Conservation (phyloP, 2,888 invertebrate genomes). For the Argyresthia albistria region DNA sequence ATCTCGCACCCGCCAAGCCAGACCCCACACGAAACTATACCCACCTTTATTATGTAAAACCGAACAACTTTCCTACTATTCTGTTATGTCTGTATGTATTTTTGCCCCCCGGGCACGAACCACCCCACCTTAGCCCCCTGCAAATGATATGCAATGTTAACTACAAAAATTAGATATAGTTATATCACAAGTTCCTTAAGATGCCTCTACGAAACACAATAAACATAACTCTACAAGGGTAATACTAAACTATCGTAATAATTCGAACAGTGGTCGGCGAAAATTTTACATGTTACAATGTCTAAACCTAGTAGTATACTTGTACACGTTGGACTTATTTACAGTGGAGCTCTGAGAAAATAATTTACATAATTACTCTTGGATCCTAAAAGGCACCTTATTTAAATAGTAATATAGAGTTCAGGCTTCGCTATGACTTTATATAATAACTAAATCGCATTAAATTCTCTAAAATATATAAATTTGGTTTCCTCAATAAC, state of each 20-base stretch:
- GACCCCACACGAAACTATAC: conserved; percentile 50
- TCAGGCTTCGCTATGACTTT: conserved; percentile 69
- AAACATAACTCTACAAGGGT: conserved; percentile 52
- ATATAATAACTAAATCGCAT: conserved; percentile 63
- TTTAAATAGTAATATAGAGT: conserved; percentile 65
- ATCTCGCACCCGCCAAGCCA: conserved; percentile 40
- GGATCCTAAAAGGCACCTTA: conserved; percentile 66
- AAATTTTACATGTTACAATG: conserved; percentile 54
- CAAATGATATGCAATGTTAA: conserved; percentile 40
- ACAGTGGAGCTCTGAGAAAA: conserved; percentile 60
- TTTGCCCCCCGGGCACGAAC: conserved; percentile 37
- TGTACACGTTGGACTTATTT: conserved; percentile 59
- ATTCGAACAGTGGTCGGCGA: conserved; percentile 45
- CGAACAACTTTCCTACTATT: conserved; percentile 34
- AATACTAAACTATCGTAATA: conserved; percentile 39
- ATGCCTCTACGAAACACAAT: conserved; percentile 69
- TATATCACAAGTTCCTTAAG: conserved; percentile 69
- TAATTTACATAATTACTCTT: conserved; percentile 66
- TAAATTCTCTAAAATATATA: conserved; percentile 69
- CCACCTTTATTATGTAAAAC: conserved; percentile 52
- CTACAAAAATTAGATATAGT: conserved; percentile 56
- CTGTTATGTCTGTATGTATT: conserved; percentile 67
- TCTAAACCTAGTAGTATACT: conserved; percentile 64
- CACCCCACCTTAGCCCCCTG: conserved; percentile 26
- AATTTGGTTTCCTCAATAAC: conserved; percentile 70